Base-by-base conservation (phyloP, 2,888 invertebrate genomes). In the Drosophila helvetica region DNA sequence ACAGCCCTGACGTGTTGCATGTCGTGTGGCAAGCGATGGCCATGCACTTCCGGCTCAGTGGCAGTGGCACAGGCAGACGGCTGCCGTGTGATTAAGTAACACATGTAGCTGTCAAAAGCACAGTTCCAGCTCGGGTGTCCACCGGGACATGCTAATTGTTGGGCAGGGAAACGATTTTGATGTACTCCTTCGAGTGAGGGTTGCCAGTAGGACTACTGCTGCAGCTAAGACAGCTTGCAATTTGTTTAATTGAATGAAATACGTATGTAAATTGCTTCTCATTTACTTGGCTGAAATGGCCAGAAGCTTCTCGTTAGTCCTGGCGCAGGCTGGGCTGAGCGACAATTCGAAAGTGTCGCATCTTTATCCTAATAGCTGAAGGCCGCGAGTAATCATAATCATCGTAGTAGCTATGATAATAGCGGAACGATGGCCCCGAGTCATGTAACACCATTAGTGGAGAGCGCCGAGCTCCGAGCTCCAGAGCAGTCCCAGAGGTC, bases 391-490 rank as follows among this genome's bases (percentile, higher is more conserved):
- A 57, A 79, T 69, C 63, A 62, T 62, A 50, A 72, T 67, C 73
- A 80, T 65, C 66, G 67, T 58, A 59, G 63, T 48, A 63, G 67
- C n/a, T n/a, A 74, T 68, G 73, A 60, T 75, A 74, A 76, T 77
- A 77, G 77, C 74, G 74, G 64, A 59, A 56, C 42, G 58, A 70
- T 78, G 70, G 71, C 86, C 83, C 47, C 46, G 48, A 75, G 88
- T 67, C 75, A 72, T 79, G 86, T 88, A 70, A 88, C 83, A 79
- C 83, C 75, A 88, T 85, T 84, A 80, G 74, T 63, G 69, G 55
- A 51, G 60, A 42, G 42, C 5, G 6, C 22, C 5, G 5, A 22
- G n/a, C n/a, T n/a, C 22, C 22, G 50, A 55, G 38, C 8, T 2
- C 8, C 17, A 30, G 33, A 27, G 27, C 22, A 33, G 12, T 27